Evolutionary conservation across 2,888 invertebrate genomes (phyloP).

Genomic region (Cryptocheilus praepositus): DNA sequence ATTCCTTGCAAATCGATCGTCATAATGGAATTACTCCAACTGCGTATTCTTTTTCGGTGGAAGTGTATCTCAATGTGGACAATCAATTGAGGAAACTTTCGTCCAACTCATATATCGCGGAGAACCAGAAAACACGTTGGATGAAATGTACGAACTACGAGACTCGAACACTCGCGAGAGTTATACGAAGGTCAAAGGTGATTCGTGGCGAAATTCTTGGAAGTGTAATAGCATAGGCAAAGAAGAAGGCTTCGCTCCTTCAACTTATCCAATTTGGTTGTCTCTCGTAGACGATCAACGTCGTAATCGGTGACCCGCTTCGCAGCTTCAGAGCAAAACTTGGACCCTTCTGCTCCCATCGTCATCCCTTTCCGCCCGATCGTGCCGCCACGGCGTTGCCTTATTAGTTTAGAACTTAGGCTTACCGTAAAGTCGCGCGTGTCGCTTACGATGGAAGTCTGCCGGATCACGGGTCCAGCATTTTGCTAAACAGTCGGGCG

Average conservation of each 20-base stretch:
- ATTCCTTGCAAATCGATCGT: too few relatives aligned
- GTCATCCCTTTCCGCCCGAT: constrained; percentile 41
- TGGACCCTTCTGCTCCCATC: constrained; percentile 52
- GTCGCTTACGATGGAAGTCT: constrained; percentile 49
- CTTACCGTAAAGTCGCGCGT: constrained; percentile 54
- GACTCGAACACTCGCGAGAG: too few relatives aligned
- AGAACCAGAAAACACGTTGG: too few relatives aligned
- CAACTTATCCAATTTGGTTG: constrained; percentile 69
- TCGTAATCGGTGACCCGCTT: constrained; percentile 69
- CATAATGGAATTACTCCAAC: too few relatives aligned
- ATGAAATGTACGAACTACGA: too few relatives aligned
- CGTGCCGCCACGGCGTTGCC: constrained; percentile 56
- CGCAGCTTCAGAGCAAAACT: constrained; percentile 52
- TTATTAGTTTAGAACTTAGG: constrained; percentile 72
- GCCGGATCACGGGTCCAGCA: constrained; percentile 1
- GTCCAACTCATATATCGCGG: too few relatives aligned
- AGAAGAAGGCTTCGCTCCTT: constrained; percentile 57
- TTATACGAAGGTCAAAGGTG: constrained; percentile 9
- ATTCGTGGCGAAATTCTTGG: constrained; percentile 31
- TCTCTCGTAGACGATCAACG: constrained; percentile 66
- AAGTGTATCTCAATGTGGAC: too few relatives aligned
- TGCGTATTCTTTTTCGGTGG: too few relatives aligned
- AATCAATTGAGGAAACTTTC: too few relatives aligned
- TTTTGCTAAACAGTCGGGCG: too few relatives aligned
- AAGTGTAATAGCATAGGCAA: constrained; percentile 43